Conservation (phyloP, 1,140 invertebrate genomes). For the Elymnias hypermnestra region DNA sequence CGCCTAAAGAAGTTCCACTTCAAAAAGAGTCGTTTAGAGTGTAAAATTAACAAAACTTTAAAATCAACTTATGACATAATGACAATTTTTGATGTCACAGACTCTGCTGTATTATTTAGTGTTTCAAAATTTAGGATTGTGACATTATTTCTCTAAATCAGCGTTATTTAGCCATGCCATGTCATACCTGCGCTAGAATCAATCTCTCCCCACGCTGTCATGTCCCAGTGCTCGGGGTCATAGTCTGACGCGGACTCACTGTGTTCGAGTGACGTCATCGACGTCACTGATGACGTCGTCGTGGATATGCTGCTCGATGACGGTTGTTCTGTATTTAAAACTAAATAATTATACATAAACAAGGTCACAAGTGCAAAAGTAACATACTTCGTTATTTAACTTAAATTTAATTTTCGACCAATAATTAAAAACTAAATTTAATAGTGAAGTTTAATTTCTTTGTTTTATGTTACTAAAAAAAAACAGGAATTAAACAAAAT, state of each 20-base stretch:
- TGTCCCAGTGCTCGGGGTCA: slow-evolving; percentile 91
- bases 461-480: too few species aligned
- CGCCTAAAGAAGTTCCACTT: too few species aligned
- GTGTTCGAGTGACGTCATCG: slow-evolving; percentile 88
- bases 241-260: slow-evolving; percentile 87
- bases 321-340: slow-evolving; percentile 80
- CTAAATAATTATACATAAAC: not conserved
- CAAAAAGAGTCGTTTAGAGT: too few species aligned
- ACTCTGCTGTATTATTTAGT: too few species aligned
- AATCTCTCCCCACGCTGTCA: slow-evolving; percentile 91
- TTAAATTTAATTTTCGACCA: too few species aligned
- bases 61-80: too few species aligned
- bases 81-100: slow-evolving; percentile 1
- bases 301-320: slow-evolving; percentile 90
- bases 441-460: too few species aligned
- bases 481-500: too few species aligned
- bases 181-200: slow-evolving; percentile 58
- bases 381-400: too few species aligned
- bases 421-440: too few species aligned
- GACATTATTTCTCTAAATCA: not conserved
- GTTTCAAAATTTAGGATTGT: not conserved
- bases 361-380: not conserved
- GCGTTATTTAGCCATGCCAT: slow-evolving; percentile 2
- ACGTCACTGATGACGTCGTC: slow-evolving; percentile 89
- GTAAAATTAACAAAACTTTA: too few species aligned